Evolutionary conservation across 2,888 invertebrate species (phyloP).

Genomic region (Eulithis testata): DNA sequence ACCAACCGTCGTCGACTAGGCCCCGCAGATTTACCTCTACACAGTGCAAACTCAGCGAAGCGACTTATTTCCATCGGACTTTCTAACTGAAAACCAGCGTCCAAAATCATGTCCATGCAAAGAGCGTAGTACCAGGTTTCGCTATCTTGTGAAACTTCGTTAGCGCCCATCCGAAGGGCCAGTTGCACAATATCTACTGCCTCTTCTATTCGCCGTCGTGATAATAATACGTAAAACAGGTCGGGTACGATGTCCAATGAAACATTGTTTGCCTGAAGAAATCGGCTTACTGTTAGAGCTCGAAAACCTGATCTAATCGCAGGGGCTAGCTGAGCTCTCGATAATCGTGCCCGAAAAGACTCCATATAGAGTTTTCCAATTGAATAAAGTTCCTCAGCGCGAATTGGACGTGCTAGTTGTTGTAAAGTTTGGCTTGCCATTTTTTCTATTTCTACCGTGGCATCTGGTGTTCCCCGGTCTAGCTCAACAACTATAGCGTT

Average conservation of each 20-base stretch:
- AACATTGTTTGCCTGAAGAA: constrained; percentile 69
- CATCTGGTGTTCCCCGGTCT: constrained; percentile 64
- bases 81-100: constrained; percentile 83
- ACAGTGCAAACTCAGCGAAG: constrained; percentile 67
- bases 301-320: constrained; percentile 72
- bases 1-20: constrained; percentile 64
- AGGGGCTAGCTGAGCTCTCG: constrained; percentile 60
- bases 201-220: constrained; percentile 76
- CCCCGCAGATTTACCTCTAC: constrained; percentile 55
- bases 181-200: constrained; percentile 75
- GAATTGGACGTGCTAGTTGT: constrained; percentile 59
- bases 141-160: constrained; percentile 54
- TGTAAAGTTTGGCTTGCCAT: constrained; percentile 62
- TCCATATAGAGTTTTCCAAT: constrained; percentile 73
- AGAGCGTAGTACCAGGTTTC: constrained; percentile 84
- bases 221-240: constrained; percentile 70
- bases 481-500: constrained; percentile 77
- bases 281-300: constrained; percentile 70
- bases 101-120: constrained; percentile 83
- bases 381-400: constrained; percentile 73
- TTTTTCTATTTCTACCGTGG: constrained; percentile 66
- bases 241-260: constrained; percentile 75
- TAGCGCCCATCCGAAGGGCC: constrained; percentile 56
- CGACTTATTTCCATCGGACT: constrained; percentile 70
- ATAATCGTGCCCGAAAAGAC: constrained; percentile 71